Percentiles rank a stretch among this genome's conserved stretches.
Evolutionary conservation across 2,113 vertebrate species (phyloP).

Genomic region (Hiodon tergisus): DNA sequence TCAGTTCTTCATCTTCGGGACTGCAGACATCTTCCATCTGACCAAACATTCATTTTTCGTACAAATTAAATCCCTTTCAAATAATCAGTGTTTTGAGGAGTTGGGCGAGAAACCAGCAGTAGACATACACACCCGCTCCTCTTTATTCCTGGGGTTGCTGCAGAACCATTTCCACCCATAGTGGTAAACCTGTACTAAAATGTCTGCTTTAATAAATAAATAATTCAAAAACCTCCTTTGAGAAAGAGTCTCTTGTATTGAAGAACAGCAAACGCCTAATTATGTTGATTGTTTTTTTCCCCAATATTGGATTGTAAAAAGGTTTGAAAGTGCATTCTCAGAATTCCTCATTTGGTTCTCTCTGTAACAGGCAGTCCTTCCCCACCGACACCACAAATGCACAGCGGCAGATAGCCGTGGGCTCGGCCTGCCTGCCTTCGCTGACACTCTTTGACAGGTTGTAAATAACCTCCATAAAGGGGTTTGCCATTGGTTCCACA

Average conservation of each 20-base stretch:
- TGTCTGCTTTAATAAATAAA: conserved; percentile 16
- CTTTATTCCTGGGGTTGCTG: conserved; percentile 50
- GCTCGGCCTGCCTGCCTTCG: neutral
- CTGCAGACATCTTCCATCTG: conserved; percentile 7
- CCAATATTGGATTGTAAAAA: too few species aligned
- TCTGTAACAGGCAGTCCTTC: too few species aligned
- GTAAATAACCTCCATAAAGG: conserved; percentile 41
- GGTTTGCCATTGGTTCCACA: conserved; percentile 39
- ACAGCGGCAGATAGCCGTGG: too few species aligned
- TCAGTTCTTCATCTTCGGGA: neutral
- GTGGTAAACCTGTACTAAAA: conserved; percentile 42
- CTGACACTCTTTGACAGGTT: conserved; percentile 8
- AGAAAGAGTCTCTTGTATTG: too few species aligned
- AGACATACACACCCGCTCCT: conserved; percentile 13
- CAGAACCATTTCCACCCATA: conserved; percentile 56
- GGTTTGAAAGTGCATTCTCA: too few species aligned
- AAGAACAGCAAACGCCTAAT: too few species aligned
- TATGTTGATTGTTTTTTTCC: too few species aligned
- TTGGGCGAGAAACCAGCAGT: conserved; percentile 6
- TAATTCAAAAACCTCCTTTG: too few species aligned
- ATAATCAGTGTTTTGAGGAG: conserved; percentile 1
- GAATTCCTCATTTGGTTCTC: too few species aligned
- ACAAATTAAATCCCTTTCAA: conserved; percentile 4
- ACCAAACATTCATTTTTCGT: conserved; percentile 8
- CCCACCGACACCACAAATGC: too few species aligned